Conservation (phyloP, 2,888 invertebrate genomes). For the Drosophila gaucha region DNA sequence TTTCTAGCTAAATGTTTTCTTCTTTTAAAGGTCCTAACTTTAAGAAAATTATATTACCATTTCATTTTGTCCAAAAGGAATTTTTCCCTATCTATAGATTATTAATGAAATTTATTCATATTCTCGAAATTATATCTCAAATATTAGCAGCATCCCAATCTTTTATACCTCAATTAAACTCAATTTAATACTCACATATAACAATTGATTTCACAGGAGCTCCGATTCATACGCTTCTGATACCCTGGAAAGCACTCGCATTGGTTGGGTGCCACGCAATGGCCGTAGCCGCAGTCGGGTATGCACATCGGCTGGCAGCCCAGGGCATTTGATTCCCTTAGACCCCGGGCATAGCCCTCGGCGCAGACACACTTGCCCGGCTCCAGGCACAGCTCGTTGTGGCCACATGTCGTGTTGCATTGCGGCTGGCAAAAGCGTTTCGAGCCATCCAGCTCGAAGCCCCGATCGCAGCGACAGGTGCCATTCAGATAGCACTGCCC, state of each 20-base stretch:
- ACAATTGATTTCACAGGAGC: constrained; percentile 77
- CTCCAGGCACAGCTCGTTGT: constrained; percentile 87
- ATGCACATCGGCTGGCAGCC: constrained; percentile 82
- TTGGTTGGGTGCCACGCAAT: constrained; percentile 85
- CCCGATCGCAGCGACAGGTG: constrained; percentile 79
- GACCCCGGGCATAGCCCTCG: constrained; percentile 72
- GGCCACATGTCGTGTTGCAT: constrained; percentile 88
- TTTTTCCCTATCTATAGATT: too few species aligned
- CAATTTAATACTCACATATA: constrained; percentile 71
- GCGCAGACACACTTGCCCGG: constrained; percentile 86
- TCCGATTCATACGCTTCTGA: constrained; percentile 70
- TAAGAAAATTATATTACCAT: too few species aligned
- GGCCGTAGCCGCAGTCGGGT: constrained; percentile 83
- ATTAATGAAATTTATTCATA: too few species aligned
- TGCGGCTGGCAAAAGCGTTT: constrained; percentile 85
- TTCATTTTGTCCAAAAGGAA: too few species aligned
- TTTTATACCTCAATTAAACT: neutral
- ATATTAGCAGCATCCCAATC: neutral
- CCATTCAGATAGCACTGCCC: constrained; percentile 84
- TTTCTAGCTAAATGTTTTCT: too few species aligned
- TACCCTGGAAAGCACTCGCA: constrained; percentile 85
- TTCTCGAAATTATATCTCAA: neutral
- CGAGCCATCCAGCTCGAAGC: constrained; percentile 83
- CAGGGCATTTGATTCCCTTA: constrained; percentile 49
- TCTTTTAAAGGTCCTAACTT: too few species aligned